Base-by-base conservation (phyloP, 2,888 invertebrate genomes). In the Drosophila meridiana region DNA sequence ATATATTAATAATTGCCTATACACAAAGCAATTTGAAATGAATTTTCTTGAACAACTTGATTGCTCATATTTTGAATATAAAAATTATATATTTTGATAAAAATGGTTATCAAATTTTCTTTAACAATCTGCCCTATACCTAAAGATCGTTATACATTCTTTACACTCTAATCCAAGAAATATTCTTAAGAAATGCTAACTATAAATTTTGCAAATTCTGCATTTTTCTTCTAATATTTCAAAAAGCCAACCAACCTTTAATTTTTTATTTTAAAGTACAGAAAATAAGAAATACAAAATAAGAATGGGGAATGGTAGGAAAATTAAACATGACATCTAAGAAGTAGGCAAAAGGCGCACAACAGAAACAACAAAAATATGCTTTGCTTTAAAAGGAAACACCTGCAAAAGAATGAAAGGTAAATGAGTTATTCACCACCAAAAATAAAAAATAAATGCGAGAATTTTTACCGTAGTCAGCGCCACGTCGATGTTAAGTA, bases 361-460 rank as follows among this genome's bases (percentile, higher is more conserved):
- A 58, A 5, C 36, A 42, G 26, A 58, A 42, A 53, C 36, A 60
- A 68, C 78, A 90, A 7, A 30, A 52, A 52, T 34, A 89, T 90
- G 91, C 43, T 65, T 52, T 34, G 26, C 68, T 64, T 42, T 45
- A 45, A 65, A 58, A 40, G 63, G 57, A 61, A 57, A 52, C 65
- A 67, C 45, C 73, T 82, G 76, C 82, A 74, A 77, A 70, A 59
- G 64, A 60, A 58, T 26, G 61, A 47, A 52, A 58, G 60, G 60
- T 66, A 59, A 28, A 47, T 50, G 42, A 62, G 50, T 48, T 56
- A 45, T 30, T 13, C 30, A n/a, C n/a, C n/a, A 38, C 20, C 20
- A 20, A 20, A 28, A 50, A 30, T 36, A 28, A 40, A 69, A 13
- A n/a, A 36, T 40, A 26, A 28, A n/a, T 43, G 42, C 56, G 40